A percentile compares a stretch with the other conserved stretches of the same genome.
Evolutionary conservation across 2,888 invertebrate genomes (phyloP).

Genomic region (Apotomis turbidana): DNA sequence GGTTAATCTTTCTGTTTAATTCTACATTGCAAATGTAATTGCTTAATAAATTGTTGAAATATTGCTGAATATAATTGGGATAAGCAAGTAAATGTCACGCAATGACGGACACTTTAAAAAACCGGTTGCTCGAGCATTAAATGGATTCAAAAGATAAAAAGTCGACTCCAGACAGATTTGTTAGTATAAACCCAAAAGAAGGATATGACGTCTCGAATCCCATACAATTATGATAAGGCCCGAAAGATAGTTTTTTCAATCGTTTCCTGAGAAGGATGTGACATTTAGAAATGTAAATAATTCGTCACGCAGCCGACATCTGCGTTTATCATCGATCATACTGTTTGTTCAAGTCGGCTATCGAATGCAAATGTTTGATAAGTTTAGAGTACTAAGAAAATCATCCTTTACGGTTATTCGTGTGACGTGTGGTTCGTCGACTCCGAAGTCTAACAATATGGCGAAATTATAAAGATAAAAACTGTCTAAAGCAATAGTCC

Average conservation of each 20-base stretch:
- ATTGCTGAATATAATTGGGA: conserved; percentile 1
- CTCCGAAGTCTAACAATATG: conserved; percentile 1
- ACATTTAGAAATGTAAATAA: conserved; percentile 41
- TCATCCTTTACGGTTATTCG: conserved; percentile 6
- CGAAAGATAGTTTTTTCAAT: conserved; percentile 24
- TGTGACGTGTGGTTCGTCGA: conserved; percentile 16
- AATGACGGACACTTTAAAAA: conserved; percentile 15
- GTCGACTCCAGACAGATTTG: conserved; percentile 14
- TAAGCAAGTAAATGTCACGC: conserved; percentile 19
- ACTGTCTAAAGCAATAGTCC: not conserved
- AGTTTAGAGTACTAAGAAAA: conserved; percentile 16
- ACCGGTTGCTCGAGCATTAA: conserved; percentile 7
- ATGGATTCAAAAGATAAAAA: conserved; percentile 8
- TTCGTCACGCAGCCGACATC: conserved; percentile 38
- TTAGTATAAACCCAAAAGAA: conserved; percentile 30
- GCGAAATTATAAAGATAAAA: not conserved
- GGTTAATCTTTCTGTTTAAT: conserved; percentile 36
- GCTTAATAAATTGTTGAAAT: conserved; percentile 22
- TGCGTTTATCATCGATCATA: conserved; percentile 39
- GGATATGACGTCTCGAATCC: conserved; percentile 36
- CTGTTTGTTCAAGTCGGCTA: conserved; percentile 29
- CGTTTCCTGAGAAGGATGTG: conserved; percentile 40
- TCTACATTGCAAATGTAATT: conserved; percentile 10
- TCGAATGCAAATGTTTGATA: conserved; percentile 39
- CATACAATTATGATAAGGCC: conserved; percentile 34